Base-by-base conservation (phyloP, 2,797 vertebrate species). In the Pseudopleuronectes americanus region DNA sequence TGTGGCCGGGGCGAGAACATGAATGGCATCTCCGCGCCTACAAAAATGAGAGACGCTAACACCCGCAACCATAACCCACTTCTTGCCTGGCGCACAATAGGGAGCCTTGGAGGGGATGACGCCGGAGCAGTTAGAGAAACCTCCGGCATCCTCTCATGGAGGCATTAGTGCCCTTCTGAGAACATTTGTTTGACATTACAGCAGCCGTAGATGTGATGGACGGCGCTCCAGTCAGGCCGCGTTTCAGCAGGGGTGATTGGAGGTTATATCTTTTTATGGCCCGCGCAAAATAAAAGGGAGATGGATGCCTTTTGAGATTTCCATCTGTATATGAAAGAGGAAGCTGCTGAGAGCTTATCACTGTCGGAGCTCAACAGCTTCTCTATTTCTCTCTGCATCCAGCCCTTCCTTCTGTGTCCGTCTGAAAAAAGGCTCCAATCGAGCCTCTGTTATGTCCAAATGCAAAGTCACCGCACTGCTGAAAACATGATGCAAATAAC, bases 191-290 rank as follows among this genome's bases (percentile, higher is more conserved):
- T 83, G 83, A 84, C 76, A 65, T 68, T 65, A 77, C 55, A 8
- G 62, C 68, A 54, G 71, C 66, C 58, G 58, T 74, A 71, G 69
- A 74, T 8, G 71, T 84, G 83, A 89, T 73, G 63, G 67, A 85
- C 43, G 45, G 56, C 23, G 71, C 61, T n/a, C 59, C 57, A 33
- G 56, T 75, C 77, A 49, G 64, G 64, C 22, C 0, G 3, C 63
- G 54, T 66, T 79, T 79, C 68, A 69, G 68, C 55, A 54, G 66
- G 36, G 54, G 68, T 68, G 80, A 82, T 53, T 51, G 23, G 67
- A 79, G 81, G 87, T 89, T 62, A 77, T 77, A 74, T 68, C 73
- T 68, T 82, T 86, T 85, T 84, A 88, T 84, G 81, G 76, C 72
- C 43, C 31, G 36, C 51, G 48, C 10, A 23, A 62, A 57, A 74